Evolutionary conservation across 1,140 invertebrate species (phyloP).

Genomic region (Rhagoletis zephyria): DNA sequence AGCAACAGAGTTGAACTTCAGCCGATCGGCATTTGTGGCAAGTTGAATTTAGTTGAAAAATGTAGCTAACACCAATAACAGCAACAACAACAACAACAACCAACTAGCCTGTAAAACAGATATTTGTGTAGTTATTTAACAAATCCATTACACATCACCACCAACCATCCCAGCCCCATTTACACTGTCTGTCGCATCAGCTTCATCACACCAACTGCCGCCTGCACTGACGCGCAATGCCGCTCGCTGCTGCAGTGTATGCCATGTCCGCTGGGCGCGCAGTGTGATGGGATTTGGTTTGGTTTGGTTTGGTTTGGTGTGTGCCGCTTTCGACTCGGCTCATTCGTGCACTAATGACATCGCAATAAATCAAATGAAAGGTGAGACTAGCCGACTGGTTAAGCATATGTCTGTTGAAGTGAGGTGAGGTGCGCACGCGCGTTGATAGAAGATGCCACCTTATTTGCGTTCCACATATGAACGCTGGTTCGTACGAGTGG

Average conservation of each 20-base stretch:
- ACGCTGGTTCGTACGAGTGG: not conserved
- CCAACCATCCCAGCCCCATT: conserved; percentile 16
- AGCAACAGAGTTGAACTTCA: not conserved
- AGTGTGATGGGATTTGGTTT: not conserved
- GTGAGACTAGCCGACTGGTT: conserved; percentile 63
- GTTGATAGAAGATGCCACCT: conserved; percentile 31
- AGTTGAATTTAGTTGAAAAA: not conserved
- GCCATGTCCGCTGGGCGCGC: not conserved
- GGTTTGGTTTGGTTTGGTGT: not conserved
- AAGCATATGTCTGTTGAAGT: not conserved
- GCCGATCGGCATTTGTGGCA: not conserved
- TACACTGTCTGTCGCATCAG: conserved; percentile 28
- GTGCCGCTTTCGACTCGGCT: conserved; percentile 5
- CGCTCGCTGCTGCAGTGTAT: not conserved
- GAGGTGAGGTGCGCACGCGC: not conserved
- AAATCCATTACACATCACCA: conserved; percentile 39
- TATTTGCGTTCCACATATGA: not conserved
- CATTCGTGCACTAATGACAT: conserved; percentile 70
- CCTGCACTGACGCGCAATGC: not conserved
- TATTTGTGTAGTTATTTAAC: conserved; percentile 27
- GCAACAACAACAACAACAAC: not conserved
- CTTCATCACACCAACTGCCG: not conserved
- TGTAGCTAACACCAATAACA: not conserved
- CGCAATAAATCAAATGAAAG: conserved; percentile 73
- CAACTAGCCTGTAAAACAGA: not conserved